A percentile compares a stretch with the other conserved stretches of the same genome.
Evolutionary conservation across 2,797 vertebrate genomes (phyloP).

Genomic region (Poeciliopsis presidionis): DNA sequence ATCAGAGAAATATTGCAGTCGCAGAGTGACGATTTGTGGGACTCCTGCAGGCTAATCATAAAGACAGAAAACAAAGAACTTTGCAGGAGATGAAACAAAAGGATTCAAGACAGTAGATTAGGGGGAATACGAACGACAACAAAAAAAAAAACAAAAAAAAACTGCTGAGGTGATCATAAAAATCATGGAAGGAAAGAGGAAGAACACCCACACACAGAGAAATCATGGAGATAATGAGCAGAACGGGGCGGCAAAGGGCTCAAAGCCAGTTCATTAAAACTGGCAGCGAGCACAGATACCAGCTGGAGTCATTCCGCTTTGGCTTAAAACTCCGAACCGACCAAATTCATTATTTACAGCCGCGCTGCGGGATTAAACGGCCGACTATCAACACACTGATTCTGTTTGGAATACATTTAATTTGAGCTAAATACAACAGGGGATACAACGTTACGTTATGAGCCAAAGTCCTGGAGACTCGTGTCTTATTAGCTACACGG

Average conservation of each 20-base stretch:
- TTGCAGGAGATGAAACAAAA: constrained; percentile 36
- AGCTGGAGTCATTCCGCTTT: constrained; percentile 52
- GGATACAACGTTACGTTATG: not conserved
- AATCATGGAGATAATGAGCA: constrained; percentile 62
- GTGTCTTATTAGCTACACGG: not conserved
- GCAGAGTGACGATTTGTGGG: constrained; percentile 27
- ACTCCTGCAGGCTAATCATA: constrained; percentile 32
- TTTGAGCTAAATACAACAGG: not conserved
- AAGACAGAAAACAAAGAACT: constrained; percentile 39
- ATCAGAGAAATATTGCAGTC: constrained; percentile 17
- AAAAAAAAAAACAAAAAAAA: not conserved
- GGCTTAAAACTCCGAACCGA: constrained; percentile 32
- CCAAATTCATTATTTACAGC: constrained; percentile 35
- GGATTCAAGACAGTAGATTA: constrained; percentile 9
- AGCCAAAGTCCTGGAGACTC: not conserved
- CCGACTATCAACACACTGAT: not conserved
- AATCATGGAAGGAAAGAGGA: constrained; percentile 10
- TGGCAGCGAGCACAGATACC: constrained; percentile 51
- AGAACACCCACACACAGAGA: constrained; percentile 36
- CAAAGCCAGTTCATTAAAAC: constrained; percentile 58
- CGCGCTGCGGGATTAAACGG: constrained; percentile 4
- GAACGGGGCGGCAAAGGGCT: constrained; percentile 36
- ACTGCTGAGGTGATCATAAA: constrained; percentile 7
- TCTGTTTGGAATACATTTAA: not conserved
- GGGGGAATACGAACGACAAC: not conserved